phyloP scores from a whole-genome alignment of 2,888 invertebrate species.

The Thera obeliscata region DNA sequence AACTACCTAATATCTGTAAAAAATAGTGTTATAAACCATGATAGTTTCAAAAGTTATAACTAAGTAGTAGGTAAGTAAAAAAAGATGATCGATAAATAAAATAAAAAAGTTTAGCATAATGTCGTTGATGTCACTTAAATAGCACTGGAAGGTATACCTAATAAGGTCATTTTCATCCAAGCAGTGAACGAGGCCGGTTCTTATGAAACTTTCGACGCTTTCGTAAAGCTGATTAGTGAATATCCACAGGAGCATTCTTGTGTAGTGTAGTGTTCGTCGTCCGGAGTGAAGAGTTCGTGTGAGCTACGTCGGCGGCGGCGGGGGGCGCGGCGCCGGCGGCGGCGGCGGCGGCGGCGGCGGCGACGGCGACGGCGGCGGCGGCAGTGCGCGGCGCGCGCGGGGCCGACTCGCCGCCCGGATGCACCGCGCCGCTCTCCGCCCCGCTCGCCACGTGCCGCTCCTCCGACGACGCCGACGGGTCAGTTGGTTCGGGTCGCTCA shows the following conservation, averaged over 20 bases:
- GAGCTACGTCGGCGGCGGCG: conserved; percentile 22
- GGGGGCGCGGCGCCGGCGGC: conserved; percentile 21
- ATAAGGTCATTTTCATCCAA: too few species aligned
- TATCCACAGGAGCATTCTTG: not conserved
- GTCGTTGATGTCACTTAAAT: too few species aligned
- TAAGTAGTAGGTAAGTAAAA: too few species aligned
- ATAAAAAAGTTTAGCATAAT: too few species aligned
- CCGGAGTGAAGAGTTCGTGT: not conserved
- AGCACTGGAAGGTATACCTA: too few species aligned
- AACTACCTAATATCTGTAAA: too few species aligned
- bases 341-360: conserved; percentile 35
- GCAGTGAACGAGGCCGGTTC: too few species aligned
- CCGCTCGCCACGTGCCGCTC: conserved; percentile 7
- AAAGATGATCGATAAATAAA: too few species aligned
- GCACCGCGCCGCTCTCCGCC: conserved; percentile 28
- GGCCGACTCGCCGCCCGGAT: conserved; percentile 58
- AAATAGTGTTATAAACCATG: too few species aligned
- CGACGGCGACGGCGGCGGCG: conserved; percentile 42
- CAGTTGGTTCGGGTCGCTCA: conserved; percentile 12
- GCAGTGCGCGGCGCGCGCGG: conserved; percentile 78
- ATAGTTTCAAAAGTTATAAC: too few species aligned
- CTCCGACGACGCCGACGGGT: conserved; percentile 27
- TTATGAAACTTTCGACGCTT: not conserved
- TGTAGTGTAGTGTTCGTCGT: not conserved
- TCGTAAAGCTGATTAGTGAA: not conserved